These are phyloP conservation scores for Cyprinodon tularosa DNA, from an alignment of 2,113 vertebrate species.

Conservation along the genomic window DNA sequence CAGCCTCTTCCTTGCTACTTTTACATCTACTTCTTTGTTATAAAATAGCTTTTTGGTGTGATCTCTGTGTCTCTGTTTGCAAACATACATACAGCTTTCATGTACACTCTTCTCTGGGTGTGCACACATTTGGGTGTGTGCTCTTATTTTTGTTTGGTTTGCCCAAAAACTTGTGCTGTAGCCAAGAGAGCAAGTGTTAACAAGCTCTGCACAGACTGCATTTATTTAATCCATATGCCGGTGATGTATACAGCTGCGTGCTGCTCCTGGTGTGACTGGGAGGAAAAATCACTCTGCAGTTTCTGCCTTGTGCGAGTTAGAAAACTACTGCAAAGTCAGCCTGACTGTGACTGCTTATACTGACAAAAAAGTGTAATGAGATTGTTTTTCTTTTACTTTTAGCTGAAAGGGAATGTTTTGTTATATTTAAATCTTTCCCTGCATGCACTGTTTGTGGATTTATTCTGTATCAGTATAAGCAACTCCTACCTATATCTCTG, in stretches of 20 bases:
- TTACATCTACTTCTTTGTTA: background rate
- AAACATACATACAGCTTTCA: conserved; percentile 4
- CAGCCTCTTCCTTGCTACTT: background rate
- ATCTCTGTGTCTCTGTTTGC: conserved; percentile 26
- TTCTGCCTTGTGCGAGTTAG: conserved; percentile 42
- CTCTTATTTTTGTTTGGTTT: conserved; percentile 36
- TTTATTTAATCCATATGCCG: conserved; percentile 80
- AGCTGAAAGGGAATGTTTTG: conserved; percentile 28
- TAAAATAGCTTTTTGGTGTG: background rate
- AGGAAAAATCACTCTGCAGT: conserved; percentile 57
- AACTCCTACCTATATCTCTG: conserved; percentile 13
- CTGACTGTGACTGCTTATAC: conserved; percentile 27
- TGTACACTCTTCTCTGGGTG: conserved; percentile 20
- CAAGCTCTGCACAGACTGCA: conserved; percentile 72
- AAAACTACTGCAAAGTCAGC: conserved; percentile 57
- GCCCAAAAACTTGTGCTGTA: conserved; percentile 44
- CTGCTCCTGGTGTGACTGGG: conserved; percentile 59
- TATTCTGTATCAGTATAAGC: background rate
- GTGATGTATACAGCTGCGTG: conserved; percentile 68
- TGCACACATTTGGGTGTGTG: conserved; percentile 47
- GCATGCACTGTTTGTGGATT: conserved; percentile 16
- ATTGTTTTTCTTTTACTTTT: conserved; percentile 9
- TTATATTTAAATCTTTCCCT: conserved; percentile 22
- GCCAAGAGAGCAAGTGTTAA: conserved; percentile 79
- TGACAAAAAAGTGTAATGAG: conserved; percentile 10